Base-by-base conservation (phyloP, 1,140 invertebrate genomes). In the Leptinotarsa defecta region DNA sequence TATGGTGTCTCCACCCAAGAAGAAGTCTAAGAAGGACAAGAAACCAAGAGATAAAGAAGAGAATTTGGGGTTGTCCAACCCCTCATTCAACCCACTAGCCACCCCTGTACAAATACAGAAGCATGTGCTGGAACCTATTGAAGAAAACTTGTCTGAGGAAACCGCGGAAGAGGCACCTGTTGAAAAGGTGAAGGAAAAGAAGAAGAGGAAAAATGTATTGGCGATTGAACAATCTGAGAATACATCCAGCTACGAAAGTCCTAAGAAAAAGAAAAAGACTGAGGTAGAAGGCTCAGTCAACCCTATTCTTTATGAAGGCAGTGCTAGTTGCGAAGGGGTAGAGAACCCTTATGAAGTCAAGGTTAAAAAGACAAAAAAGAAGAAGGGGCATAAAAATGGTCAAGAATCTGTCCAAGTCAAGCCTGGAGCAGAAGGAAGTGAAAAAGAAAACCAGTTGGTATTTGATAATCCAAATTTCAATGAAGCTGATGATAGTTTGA, bases 11-110 rank as follows among this genome's bases (percentile, higher is more conserved):
- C 67, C 71, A 27, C 71, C 71, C 6, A 71, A 73, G 22, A 69
- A 73, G 49, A 77, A 68, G 22, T 34, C 17, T 13, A 69, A 69
- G 13, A 68, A 74, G 20, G 43, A 74, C 67, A 67, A 69, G 34
- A 69, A 69, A n/a, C 49, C 43, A 4, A 34, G 43, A 48, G 61
- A 72, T 4, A 19, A 22, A 70, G 57, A 19, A 64, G 73, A 74
- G 13, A 52, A 73, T 75, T 48, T 74, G 65, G 83, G 83, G 19
- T 19, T 83, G 20, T 68, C 73, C 13, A 83, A 84, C 78, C 83
- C 83, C 64, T 80, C 79, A 13, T 83, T 82, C 78, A 76, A 82
- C 76, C 81, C 81, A 0, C 48, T 83, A 13, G 74, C 27, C 73
- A 77, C 65, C 48, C 73, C 75, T 19, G 17, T 77, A n/a, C 57